These are phyloP conservation scores for Anastrepha ludens DNA, from an alignment of 1,140 invertebrate genomes.

Conservation along the genomic window DNA sequence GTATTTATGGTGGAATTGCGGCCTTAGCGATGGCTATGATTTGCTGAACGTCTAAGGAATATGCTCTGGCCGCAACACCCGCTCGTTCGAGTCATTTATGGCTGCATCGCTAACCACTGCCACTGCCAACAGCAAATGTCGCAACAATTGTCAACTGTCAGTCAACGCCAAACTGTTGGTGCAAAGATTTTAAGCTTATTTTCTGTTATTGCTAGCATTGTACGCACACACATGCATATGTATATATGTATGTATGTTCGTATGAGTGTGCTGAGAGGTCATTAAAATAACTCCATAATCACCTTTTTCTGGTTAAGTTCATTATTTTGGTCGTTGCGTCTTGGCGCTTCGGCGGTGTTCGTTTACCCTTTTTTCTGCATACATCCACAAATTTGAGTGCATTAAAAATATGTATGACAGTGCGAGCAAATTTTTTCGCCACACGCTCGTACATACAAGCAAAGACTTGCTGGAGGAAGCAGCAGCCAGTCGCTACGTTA, in stretches of 20 bases:
- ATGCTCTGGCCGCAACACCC: no score
- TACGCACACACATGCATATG: no score
- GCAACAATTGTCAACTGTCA: constrained; percentile 48
- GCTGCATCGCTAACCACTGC: not conserved
- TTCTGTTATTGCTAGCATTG: not conserved
- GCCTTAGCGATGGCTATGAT: no score
- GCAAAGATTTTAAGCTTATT: not conserved
- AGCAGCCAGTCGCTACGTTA: not conserved
- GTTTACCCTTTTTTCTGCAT: not conserved
- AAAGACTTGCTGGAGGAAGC: not conserved
- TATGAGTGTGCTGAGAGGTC: not conserved
- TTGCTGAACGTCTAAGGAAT: no score
- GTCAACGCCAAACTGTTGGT: constrained; percentile 18
- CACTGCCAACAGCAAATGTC: not conserved
- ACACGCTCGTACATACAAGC: not conserved
- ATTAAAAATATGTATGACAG: not conserved
- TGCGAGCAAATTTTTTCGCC: not conserved
- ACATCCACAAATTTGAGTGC: not conserved
- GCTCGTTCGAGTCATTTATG: no score
- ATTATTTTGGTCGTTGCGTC: not conserved
- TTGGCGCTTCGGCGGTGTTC: not conserved
- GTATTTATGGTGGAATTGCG: not conserved
- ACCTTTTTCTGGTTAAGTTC: constrained; percentile 23
- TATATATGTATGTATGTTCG: not conserved
- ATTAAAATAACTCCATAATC: constrained; percentile 49